Conservation (phyloP, 2,113 vertebrate species). For the Salvelinus sp. region DNA sequence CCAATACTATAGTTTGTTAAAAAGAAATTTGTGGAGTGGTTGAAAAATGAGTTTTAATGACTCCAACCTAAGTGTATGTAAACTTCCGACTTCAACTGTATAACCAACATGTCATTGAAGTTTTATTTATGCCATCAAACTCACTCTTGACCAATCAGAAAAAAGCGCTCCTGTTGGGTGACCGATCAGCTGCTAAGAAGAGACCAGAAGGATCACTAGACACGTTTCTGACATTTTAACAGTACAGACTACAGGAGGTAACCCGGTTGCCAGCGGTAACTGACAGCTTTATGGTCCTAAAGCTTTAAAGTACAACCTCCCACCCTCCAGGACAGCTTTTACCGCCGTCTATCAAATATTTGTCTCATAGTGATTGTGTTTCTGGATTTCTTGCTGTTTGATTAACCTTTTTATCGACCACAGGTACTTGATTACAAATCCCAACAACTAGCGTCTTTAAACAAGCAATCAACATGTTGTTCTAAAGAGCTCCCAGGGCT, state of each 20-base stretch:
- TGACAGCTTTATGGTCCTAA: constrained; percentile 13
- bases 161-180: neutral
- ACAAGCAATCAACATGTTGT: constrained; percentile 38
- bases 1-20: no score
- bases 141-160: neutral
- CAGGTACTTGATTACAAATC: constrained; percentile 43
- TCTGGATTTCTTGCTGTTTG: constrained; percentile 29
- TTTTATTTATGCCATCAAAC: no score
- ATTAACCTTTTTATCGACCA: constrained; percentile 26
- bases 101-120: no score
- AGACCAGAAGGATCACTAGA: neutral
- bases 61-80: no score
- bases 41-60: no score
- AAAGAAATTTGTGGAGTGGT: no score
- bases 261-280: constrained; percentile 2
- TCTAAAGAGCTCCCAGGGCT: constrained; percentile 18
- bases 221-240: constrained; percentile 11
- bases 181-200: neutral
- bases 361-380: neutral
- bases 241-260: constrained; percentile 17
- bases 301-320: constrained; percentile 1
- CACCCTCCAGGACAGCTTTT: constrained; percentile 14
- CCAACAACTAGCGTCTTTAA: constrained; percentile 22
- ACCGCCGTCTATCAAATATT: neutral
- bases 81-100: no score